Conservation (phyloP, 2,888 invertebrate genomes). For the Pollenia griseotomentosa region DNA sequence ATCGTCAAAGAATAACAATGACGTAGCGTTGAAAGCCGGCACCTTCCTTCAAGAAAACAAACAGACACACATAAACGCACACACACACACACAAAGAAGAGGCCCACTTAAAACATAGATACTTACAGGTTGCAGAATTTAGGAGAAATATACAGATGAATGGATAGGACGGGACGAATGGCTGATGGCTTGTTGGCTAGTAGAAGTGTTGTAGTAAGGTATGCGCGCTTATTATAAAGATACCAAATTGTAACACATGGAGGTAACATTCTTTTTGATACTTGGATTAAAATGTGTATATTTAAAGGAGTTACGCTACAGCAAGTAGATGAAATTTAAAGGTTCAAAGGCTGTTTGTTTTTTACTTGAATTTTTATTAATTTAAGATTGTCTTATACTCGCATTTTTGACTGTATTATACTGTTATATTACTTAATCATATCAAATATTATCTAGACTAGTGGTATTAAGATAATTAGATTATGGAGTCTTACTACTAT, state of each 20-base stretch:
- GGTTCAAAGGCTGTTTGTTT: too few species aligned
- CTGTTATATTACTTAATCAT: too few species aligned
- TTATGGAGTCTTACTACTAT: too few species aligned
- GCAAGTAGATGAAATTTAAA: not conserved
- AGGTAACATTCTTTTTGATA: conserved; percentile 23
- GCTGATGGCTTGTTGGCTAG: not conserved
- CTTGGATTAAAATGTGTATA: conserved; percentile 63
- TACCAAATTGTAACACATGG: conserved; percentile 56
- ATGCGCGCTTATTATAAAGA: conserved; percentile 70
- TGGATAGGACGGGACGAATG: conserved; percentile 18
- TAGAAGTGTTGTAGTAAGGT: conserved; percentile 5
- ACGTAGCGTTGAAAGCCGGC: conserved; percentile 72
- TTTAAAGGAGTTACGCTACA: conserved; percentile 66
- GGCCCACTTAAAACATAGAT: conserved; percentile 34
- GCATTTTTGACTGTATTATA: too few species aligned
- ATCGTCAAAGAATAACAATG: conserved; percentile 73
- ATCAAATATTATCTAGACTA: too few species aligned
- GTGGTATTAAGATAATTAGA: too few species aligned
- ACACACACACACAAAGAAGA: not conserved
- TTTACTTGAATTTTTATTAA: too few species aligned
- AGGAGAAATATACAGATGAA: conserved; percentile 33
- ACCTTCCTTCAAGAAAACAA: conserved; percentile 58
- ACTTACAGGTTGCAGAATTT: conserved; percentile 61
- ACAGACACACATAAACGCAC: conserved; percentile 14
- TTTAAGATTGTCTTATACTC: too few species aligned